These are phyloP conservation scores for Sycobia sp. DNA, from an alignment of 1,140 invertebrate genomes.

Conservation along the genomic window DNA sequence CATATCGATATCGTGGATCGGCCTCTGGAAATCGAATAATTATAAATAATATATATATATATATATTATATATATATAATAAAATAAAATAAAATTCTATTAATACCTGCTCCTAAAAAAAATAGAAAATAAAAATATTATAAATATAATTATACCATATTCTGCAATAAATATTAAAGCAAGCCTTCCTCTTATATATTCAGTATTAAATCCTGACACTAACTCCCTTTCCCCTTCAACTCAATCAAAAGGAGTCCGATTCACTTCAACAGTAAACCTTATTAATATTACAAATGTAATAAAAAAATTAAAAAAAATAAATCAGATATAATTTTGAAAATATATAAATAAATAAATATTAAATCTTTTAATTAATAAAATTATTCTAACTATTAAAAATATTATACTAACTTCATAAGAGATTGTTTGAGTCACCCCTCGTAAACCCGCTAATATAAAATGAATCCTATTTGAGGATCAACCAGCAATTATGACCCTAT, in stretches of 20 bases:
- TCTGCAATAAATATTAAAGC: slow-evolving; percentile 74
- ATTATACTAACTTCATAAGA: slow-evolving; percentile 70
- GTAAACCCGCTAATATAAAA: slow-evolving; percentile 67
- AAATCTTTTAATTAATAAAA: slow-evolving; percentile 43
- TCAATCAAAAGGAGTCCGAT: slow-evolving; percentile 81
- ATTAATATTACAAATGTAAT: slow-evolving; percentile 64
- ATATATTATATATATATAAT: no score
- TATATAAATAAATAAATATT: slow-evolving; percentile 49
- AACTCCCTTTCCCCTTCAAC: slow-evolving; percentile 75
- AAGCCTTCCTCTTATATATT: slow-evolving; percentile 72
- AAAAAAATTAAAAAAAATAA: slow-evolving; percentile 62
- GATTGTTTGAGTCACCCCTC: slow-evolving; percentile 69
- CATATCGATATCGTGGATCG: no score
- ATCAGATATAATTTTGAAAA: slow-evolving; percentile 59
- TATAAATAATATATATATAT: no score
- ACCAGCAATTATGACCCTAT: slow-evolving; percentile 64
- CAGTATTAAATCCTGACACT: slow-evolving; percentile 77
- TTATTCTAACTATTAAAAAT: slow-evolving; percentile 63
- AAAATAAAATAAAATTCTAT: no score
- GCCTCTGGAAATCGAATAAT: no score
- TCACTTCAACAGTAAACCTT: slow-evolving; percentile 71
- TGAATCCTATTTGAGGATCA: slow-evolving; percentile 71
- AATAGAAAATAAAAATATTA: slow-evolving; percentile 64
- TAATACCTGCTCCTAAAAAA: slow-evolving; percentile 45
- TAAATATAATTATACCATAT: slow-evolving; percentile 73